These are phyloP conservation scores for Dyspetes luteomarginatus DNA, from an alignment of 2,888 invertebrate species.

Conservation along the genomic window DNA sequence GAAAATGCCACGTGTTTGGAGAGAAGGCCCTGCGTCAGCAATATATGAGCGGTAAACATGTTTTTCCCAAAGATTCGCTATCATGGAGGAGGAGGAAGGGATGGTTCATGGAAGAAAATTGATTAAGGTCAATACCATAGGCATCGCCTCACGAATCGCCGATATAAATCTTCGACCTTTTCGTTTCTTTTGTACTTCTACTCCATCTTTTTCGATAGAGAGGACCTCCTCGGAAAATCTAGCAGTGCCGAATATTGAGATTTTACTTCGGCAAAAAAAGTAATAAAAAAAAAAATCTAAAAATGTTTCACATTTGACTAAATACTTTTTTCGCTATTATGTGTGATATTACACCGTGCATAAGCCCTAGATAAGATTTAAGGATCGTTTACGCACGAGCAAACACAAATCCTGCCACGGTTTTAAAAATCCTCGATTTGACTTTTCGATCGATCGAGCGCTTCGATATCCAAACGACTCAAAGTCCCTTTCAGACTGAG, in stretches of 20 bases:
- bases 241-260: not conserved
- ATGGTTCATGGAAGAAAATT: not conserved
- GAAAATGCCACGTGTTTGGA: not conserved
- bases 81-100: constrained; percentile 6
- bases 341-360: not conserved
- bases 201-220: not conserved
- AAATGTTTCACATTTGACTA: not conserved
- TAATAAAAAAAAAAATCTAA: not conserved
- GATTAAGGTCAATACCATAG: not conserved
- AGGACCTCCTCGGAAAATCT: not conserved
- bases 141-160: constrained; percentile 30
- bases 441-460: constrained; percentile 51
- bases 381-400: constrained; percentile 45
- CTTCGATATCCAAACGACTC: constrained; percentile 9
- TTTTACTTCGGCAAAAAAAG: not conserved
- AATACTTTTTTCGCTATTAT: not conserved
- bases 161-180: constrained; percentile 38
- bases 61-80: constrained; percentile 45
- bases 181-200: not conserved
- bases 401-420: not conserved
- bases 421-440: constrained; percentile 30
- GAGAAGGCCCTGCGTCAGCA: not conserved
- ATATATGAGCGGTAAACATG: constrained; percentile 22
- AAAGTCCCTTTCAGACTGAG: not conserved
- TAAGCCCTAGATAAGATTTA: constrained; percentile 25